A percentile compares a stretch with the other conserved stretches of the same genome.
Evolutionary conservation across 2,888 invertebrate genomes (phyloP).

Genomic region (Drosophila cracens): DNA sequence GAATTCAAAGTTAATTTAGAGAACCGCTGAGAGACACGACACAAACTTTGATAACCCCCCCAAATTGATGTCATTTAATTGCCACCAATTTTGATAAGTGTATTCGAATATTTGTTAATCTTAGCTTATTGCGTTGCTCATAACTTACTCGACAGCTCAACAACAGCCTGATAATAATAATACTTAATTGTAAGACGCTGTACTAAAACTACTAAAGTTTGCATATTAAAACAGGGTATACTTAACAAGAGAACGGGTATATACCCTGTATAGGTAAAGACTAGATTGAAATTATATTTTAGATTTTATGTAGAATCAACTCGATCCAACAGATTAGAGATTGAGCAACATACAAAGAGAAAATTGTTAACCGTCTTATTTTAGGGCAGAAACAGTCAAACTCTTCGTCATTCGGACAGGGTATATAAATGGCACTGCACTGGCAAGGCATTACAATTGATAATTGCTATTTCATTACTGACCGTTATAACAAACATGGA

Average conservation of each 20-base stretch:
- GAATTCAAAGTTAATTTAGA: slow-evolving; percentile 35
- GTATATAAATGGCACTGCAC: slow-evolving; percentile 17
- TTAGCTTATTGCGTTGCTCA: background rate
- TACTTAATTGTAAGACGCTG: slow-evolving; percentile 16
- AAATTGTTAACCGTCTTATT: background rate
- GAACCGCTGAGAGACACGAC: background rate
- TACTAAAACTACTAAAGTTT: slow-evolving; percentile 6
- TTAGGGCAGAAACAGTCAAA: background rate
- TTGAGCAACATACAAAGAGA: background rate
- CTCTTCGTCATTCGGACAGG: background rate
- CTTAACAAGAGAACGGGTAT: background rate
- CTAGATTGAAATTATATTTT: background rate
- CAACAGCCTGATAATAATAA: slow-evolving; percentile 22
- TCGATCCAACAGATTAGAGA: background rate
- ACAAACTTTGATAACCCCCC: slow-evolving; percentile 6
- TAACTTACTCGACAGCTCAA: slow-evolving; percentile 10
- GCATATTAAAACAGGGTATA: slow-evolving; percentile 6
- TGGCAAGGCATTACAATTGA: slow-evolving; percentile 21
- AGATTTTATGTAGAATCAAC: background rate
- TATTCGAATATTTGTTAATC: slow-evolving; percentile 10
- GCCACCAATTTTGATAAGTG: background rate
- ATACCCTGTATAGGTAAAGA: background rate
- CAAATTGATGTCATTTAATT: slow-evolving; percentile 6
- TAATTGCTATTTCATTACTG: slow-evolving; percentile 16
- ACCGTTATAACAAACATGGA: background rate